Evolutionary conservation across 2,888 invertebrate genomes (phyloP).

Genomic region (Drosophila putrida): DNA sequence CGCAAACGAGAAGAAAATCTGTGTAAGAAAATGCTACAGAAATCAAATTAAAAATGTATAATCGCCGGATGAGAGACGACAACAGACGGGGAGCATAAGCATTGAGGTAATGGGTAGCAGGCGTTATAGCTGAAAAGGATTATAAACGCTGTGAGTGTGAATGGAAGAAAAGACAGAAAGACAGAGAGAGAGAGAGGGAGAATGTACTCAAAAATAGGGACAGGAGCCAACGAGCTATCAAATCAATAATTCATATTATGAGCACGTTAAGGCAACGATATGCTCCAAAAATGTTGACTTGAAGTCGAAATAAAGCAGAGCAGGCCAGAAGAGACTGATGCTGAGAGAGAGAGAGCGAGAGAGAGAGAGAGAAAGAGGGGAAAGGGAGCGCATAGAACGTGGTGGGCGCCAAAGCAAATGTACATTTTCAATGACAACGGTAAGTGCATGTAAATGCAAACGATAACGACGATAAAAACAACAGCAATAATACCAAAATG

Average conservation of each 20-base stretch:
- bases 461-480: constrained; percentile 33
- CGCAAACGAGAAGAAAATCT: constrained; percentile 17
- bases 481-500: constrained; percentile 5
- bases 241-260: constrained; percentile 79
- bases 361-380: background rate
- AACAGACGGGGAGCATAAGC: background rate
- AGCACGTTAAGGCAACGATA: constrained; percentile 52
- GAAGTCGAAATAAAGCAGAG: background rate
- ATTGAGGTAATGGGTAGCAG: constrained; percentile 6
- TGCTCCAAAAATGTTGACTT: constrained; percentile 52
- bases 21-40: constrained; percentile 51
- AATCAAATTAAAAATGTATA: constrained; percentile 81
- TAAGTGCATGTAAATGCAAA: constrained; percentile 79
- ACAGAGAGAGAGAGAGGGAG: background rate
- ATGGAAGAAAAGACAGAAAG: background rate
- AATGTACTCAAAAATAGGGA: constrained; percentile 15
- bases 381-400: constrained; percentile 7
- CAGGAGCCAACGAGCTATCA: constrained; percentile 62
- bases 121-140: constrained; percentile 13
- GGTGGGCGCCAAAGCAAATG: constrained; percentile 59
- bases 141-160: background rate
- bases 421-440: constrained; percentile 79
- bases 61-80: constrained; percentile 50
- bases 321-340: background rate
- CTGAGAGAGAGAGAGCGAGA: background rate